Percentiles rank a stretch among this genome's conserved stretches.
phyloP scores from a whole-genome alignment of 2,113 vertebrate genomes.

The Cyanoliseus patagonus region DNA sequence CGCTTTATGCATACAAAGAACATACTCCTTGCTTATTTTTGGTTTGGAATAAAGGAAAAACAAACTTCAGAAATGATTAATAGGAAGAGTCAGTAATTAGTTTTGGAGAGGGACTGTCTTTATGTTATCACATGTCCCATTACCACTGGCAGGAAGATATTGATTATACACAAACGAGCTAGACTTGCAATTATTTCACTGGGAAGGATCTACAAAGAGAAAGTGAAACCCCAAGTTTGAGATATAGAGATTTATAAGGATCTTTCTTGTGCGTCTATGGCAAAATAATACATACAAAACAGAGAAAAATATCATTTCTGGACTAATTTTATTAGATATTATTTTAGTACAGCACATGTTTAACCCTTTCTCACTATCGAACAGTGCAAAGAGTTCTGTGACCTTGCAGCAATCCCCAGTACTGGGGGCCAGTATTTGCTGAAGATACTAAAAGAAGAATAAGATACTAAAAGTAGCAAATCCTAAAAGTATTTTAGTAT shows the following conservation, averaged over 20 bases:
- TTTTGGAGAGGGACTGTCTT: background rate
- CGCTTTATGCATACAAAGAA: background rate
- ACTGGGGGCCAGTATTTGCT: background rate
- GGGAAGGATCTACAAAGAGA: background rate
- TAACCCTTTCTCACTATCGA: background rate
- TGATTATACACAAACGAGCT: background rate
- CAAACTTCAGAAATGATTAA: background rate
- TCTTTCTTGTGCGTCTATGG: background rate
- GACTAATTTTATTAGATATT: background rate
- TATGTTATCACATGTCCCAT: background rate
- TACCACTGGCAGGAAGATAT: background rate
- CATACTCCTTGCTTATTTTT: background rate
- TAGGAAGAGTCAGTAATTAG: background rate
- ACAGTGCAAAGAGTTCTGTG: background rate
- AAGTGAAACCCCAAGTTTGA: background rate
- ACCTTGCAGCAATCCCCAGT: accelerated
- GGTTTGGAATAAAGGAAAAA: background rate
- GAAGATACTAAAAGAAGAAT: background rate
- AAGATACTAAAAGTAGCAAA: no score
- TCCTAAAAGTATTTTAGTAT: background rate
- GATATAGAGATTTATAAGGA: background rate
- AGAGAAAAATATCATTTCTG: background rate
- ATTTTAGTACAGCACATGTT: background rate
- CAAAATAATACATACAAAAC: background rate
- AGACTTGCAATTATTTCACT: background rate